Evolutionary conservation across 2,797 vertebrate species (phyloP).

Genomic region (Sternotherus odoratus): DNA sequence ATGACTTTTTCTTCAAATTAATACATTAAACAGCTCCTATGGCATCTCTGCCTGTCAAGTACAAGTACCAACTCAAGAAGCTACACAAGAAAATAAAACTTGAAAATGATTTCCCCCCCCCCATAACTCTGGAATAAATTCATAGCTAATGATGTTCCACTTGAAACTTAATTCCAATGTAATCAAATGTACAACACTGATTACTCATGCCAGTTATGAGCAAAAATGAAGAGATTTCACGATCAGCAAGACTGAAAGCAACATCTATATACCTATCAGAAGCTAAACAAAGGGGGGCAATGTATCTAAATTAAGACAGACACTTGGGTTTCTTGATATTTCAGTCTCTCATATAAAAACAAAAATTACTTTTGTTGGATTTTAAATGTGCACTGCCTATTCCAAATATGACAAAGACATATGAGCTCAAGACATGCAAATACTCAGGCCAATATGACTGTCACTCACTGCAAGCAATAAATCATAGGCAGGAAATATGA

Average conservation of each 20-base stretch:
- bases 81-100: slow-evolving; percentile 37
- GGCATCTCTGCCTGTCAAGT: slow-evolving; percentile 7
- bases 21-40: slow-evolving; percentile 28
- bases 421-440: background rate
- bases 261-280: background rate
- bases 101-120: background rate
- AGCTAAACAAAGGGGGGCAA: background rate
- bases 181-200: background rate
- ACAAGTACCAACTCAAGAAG: slow-evolving; percentile 39
- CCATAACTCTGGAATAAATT: slow-evolving; percentile 47
- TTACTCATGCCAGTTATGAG: background rate
- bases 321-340: background rate
- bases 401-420: background rate
- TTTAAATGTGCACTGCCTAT: background rate
- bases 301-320: background rate
- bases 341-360: background rate
- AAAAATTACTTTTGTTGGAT: background rate
- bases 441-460: accelerated
- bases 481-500: accelerated
- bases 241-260: background rate
- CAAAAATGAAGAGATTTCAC: background rate
- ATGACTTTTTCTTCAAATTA: slow-evolving; percentile 42
- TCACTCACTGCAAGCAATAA: accelerated
- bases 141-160: slow-evolving; percentile 26
- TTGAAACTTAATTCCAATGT: slow-evolving; percentile 44